A percentile compares a stretch with the other conserved stretches of the same genome.
Conservation (phyloP, 2,888 invertebrate genomes). For the Gortyna flavago region DNA sequence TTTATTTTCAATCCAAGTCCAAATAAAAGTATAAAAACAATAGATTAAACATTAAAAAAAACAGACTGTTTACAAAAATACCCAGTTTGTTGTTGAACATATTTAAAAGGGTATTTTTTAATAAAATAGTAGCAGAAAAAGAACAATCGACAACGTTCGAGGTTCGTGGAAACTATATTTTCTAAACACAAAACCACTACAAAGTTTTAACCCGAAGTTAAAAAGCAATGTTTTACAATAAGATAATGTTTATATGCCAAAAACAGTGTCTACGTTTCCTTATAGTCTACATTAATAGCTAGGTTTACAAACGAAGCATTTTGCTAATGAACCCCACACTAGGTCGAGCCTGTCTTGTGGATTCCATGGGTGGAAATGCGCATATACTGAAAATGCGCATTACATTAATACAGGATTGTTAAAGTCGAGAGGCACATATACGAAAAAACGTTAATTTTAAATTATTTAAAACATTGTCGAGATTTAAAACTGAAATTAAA, state of each 20-base stretch:
- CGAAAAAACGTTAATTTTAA: no score
- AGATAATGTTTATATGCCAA: neutral
- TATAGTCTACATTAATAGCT: no score
- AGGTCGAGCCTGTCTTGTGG: no score
- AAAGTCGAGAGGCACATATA: no score
- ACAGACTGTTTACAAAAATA: slow-evolving; percentile 21
- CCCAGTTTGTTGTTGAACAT: slow-evolving; percentile 28
- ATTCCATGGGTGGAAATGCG: no score
- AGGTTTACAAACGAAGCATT: no score
- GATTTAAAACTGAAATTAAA: no score
- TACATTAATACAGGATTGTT: no score
- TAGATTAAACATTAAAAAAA: slow-evolving; percentile 4
- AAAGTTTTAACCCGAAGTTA: slow-evolving; percentile 28
- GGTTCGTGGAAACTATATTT: slow-evolving; percentile 52
- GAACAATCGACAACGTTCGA: slow-evolving; percentile 22
- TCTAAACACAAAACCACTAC: slow-evolving; percentile 45
- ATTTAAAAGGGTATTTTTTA: slow-evolving; percentile 48
- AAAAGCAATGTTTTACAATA: neutral
- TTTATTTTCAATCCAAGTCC: slow-evolving; percentile 4
- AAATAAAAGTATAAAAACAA: slow-evolving; percentile 11
- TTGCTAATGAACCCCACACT: no score
- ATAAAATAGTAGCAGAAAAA: slow-evolving; percentile 52
- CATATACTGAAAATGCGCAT: no score
- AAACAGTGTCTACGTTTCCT: no score
- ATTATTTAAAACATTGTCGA: no score